A percentile compares a stretch with the other conserved stretches of the same genome.
phyloP scores from a whole-genome alignment of 1,140 invertebrate species.

The Microplitis mediator region DNA sequence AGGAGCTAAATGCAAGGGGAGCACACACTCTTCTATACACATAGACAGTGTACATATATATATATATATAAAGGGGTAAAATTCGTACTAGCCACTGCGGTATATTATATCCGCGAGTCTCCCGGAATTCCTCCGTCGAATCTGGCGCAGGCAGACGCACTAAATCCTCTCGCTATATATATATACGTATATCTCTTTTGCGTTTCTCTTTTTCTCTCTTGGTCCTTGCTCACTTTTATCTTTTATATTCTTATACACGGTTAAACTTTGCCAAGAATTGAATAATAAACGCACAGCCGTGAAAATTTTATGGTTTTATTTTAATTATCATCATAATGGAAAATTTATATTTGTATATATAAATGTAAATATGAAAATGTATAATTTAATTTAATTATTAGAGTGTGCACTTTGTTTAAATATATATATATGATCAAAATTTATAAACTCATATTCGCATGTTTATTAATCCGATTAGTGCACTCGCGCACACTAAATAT shows the following conservation, averaged over 20 bases:
- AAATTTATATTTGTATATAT: too few species aligned
- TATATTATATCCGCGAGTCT: slow-evolving; percentile 16
- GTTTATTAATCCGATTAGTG: too few species aligned
- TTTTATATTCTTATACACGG: neutral
- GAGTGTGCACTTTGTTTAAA: too few species aligned
- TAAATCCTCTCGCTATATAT: neutral
- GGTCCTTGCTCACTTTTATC: neutral
- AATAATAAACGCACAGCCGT: slow-evolving; percentile 13
- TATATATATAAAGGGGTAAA: too few species aligned
- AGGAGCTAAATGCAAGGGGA: neutral
- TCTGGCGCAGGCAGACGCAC: slow-evolving; percentile 15
- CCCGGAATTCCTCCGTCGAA: slow-evolving; percentile 19
- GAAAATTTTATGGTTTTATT: neutral
- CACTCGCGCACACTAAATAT: too few species aligned
- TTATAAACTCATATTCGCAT: too few species aligned
- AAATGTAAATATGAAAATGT: too few species aligned
- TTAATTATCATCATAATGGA: neutral
- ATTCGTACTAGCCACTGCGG: neutral
- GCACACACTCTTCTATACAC: neutral
- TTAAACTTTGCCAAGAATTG: slow-evolving; percentile 9
- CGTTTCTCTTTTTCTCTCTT: neutral
- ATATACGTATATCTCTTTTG: neutral
- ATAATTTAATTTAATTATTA: too few species aligned
- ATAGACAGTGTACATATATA: too few species aligned
- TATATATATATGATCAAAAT: too few species aligned